Percentiles rank a stretch among this genome's conserved stretches.
These are phyloP conservation scores for Drosophila pandora DNA, from an alignment of 1,140 invertebrate species.

Conservation along the genomic window DNA sequence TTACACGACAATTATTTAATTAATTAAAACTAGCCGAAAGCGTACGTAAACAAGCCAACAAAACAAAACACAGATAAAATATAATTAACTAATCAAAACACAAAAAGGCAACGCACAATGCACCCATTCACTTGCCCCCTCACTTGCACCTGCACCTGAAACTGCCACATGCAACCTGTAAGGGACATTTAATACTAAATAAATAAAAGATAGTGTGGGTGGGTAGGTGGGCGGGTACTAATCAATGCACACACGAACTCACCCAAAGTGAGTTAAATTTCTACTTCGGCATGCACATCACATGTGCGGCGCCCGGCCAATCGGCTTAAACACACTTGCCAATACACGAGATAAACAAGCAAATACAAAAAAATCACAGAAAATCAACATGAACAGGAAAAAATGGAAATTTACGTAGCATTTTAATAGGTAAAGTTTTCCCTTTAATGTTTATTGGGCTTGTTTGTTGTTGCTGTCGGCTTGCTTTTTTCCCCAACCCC, in stretches of 20 bases:
- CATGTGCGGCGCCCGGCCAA: slow-evolving; percentile 39
- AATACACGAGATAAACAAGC: slow-evolving; percentile 46
- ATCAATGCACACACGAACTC: slow-evolving; percentile 62
- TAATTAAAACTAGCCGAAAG: slow-evolving; percentile 69
- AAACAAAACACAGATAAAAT: slow-evolving; percentile 72
- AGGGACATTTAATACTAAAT: not conserved
- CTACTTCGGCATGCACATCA: slow-evolving; percentile 40
- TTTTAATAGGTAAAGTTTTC: slow-evolving; percentile 79
- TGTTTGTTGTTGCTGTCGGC: slow-evolving; percentile 62
- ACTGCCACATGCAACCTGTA: slow-evolving; percentile 18
- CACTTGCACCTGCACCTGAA: slow-evolving; percentile 2
- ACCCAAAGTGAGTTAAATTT: slow-evolving; percentile 42
- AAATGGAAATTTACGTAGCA: slow-evolving; percentile 79
- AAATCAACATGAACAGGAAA: slow-evolving; percentile 28
- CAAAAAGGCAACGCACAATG: slow-evolving; percentile 36
- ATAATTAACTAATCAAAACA: slow-evolving; percentile 80
- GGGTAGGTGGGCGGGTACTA: slow-evolving; percentile 42
- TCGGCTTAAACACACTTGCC: slow-evolving; percentile 64
- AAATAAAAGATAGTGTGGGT: not conserved
- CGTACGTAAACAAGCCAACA: slow-evolving; percentile 61
- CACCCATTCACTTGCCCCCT: not conserved
- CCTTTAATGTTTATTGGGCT: slow-evolving; percentile 80
- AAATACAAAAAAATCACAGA: slow-evolving; percentile 19
- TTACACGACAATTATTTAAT: slow-evolving; percentile 73
- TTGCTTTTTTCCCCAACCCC: slow-evolving; percentile 3